Conservation (phyloP, 2,888 invertebrate genomes). For the Metacarcinus magister region DNA sequence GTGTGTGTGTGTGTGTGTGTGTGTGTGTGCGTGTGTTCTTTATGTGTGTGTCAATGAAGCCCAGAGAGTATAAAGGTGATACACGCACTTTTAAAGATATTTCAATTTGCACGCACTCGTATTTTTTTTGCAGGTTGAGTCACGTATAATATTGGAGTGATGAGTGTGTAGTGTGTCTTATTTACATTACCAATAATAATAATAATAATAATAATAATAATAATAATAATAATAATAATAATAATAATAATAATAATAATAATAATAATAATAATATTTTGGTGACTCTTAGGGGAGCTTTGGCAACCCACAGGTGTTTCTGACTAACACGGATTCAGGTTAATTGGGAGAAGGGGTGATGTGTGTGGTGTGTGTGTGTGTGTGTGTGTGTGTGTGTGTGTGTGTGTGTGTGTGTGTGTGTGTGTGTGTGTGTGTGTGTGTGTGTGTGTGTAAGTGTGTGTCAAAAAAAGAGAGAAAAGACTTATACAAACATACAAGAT, state of each 20-base stretch:
- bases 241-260: constrained; percentile 57
- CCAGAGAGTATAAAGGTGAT: not conserved
- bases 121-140: too few species aligned
- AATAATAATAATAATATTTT: constrained; percentile 42
- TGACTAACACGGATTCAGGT: constrained; percentile 30
- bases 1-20: too few species aligned
- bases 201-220: constrained; percentile 53
- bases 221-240: constrained; percentile 35
- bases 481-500: not conserved
- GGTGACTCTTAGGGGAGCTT: not conserved
- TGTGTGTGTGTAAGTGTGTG: not conserved
- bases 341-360: not conserved
- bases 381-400: not conserved
- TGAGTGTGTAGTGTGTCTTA: not conserved
- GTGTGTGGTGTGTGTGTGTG: not conserved
- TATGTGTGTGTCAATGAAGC: not conserved
- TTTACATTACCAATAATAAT: not conserved
- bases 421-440: too few species aligned
- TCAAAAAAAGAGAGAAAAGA: not conserved
- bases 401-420: not conserved
- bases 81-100: not conserved
- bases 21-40: not conserved
- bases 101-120: not conserved
- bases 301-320: not conserved
- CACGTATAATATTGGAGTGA: not conserved